phyloP scores from a whole-genome alignment of 2,797 vertebrate genomes.

The Mycteria americana region DNA sequence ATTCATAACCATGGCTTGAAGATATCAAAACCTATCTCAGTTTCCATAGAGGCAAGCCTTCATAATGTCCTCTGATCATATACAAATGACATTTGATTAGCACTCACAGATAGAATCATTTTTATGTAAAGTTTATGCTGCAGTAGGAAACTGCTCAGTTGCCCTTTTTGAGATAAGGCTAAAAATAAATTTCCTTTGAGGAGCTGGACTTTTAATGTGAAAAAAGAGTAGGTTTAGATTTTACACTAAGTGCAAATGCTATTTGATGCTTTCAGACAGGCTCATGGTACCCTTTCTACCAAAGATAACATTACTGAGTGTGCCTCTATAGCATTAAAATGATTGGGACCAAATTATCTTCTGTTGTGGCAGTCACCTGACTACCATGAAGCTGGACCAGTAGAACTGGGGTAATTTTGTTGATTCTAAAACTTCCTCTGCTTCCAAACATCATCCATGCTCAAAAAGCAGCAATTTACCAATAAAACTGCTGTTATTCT shows the following conservation, averaged over 20 bases:
- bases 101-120: slow-evolving; percentile 14
- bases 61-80: not conserved
- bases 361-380: not conserved
- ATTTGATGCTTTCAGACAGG: not conserved
- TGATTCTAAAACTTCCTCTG: not conserved
- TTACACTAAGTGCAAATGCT: not conserved
- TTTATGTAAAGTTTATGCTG: not conserved
- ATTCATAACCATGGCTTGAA: slow-evolving; percentile 8
- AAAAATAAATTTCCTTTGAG: slow-evolving; percentile 14
- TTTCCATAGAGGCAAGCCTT: not conserved
- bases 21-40: slow-evolving; percentile 1
- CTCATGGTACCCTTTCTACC: not conserved
- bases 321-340: not conserved
- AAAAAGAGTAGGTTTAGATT: not conserved
- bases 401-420: not conserved
- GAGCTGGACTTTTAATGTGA: not conserved
- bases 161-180: slow-evolving; percentile 4
- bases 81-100: slow-evolving; percentile 18
- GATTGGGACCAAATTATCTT: not conserved
- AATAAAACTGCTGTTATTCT: not conserved
- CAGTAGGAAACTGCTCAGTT: not conserved
- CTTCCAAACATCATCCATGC: not conserved
- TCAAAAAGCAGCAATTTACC: not conserved
- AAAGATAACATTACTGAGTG: not conserved
- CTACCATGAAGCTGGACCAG: not conserved